phyloP scores from a whole-genome alignment of 2,113 vertebrate genomes.

The cattle (Bos taurus) region DNA sequence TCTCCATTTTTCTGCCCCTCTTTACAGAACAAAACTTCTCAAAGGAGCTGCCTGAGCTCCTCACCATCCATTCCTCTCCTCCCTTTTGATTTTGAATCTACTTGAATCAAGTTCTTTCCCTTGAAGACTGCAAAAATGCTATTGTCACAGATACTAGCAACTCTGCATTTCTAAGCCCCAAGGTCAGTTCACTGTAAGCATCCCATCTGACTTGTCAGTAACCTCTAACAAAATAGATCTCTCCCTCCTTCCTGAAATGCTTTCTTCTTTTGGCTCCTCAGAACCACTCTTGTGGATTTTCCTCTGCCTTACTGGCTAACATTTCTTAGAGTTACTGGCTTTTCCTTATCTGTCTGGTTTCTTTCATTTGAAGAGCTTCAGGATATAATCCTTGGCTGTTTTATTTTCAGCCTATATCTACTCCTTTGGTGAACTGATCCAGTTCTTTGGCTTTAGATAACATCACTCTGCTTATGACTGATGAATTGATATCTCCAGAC shows the following conservation, averaged over 20 bases:
- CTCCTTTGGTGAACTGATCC: background rate
- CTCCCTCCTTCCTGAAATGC: background rate
- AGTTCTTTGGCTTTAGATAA: background rate
- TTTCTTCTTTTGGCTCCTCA: background rate
- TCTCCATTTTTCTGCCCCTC: background rate
- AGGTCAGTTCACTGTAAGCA: background rate
- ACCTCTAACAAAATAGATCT: background rate
- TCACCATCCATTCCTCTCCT: no score
- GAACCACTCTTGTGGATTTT: background rate
- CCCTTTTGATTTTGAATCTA: background rate
- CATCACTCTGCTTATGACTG: background rate
- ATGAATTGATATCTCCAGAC: background rate
- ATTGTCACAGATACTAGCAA: background rate
- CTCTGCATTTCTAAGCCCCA: background rate
- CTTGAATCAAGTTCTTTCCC: background rate
- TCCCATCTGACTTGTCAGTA: background rate
- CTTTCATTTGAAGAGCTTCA: background rate
- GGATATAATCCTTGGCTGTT: background rate
- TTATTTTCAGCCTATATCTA: background rate
- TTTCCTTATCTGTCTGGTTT: background rate
- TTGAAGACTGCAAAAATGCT: background rate
- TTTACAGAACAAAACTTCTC: background rate
- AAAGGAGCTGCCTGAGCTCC: background rate
- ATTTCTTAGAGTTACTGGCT: background rate
- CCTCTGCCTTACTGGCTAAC: background rate